phyloP scores from a whole-genome alignment of 1,140 invertebrate species.

The Pantala flavescens region DNA sequence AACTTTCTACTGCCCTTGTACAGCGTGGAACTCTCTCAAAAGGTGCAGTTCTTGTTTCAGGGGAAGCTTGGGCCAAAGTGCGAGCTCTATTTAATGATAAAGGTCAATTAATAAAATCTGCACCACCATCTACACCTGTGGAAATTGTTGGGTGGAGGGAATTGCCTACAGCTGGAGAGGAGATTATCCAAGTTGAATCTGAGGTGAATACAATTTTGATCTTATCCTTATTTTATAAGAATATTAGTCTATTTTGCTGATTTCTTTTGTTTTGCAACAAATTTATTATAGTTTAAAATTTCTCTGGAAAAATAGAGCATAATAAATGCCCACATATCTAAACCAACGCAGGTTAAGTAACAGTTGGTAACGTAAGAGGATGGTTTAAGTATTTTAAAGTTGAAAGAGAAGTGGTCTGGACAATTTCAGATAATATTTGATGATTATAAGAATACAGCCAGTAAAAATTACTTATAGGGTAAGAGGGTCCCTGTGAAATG shows the following conservation, averaged over 20 bases:
- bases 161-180: conserved; percentile 76
- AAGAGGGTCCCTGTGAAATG: too few species aligned
- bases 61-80: conserved; percentile 72
- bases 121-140: conserved; percentile 69
- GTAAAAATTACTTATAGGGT: too few species aligned
- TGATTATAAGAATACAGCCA: too few species aligned
- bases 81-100: conserved; percentile 73
- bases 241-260: not conserved
- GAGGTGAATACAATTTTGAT: conserved; percentile 42
- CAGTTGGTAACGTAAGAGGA: too few species aligned
- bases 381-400: too few species aligned
- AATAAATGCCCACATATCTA: too few species aligned
- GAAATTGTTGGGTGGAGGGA: conserved; percentile 83
- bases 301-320: too few species aligned
- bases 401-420: too few species aligned
- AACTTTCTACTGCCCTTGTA: conserved; percentile 78
- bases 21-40: conserved; percentile 80
- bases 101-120: conserved; percentile 53
- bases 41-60: conserved; percentile 73
- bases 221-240: not conserved
- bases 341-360: too few species aligned
- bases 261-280: too few species aligned
- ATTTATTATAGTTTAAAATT: too few species aligned
- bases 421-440: too few species aligned
- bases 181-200: conserved; percentile 68